A percentile compares a stretch with the other conserved stretches of the same genome.
phyloP scores from a whole-genome alignment of 2,888 invertebrate species.

The Gasteruption jaculator region DNA sequence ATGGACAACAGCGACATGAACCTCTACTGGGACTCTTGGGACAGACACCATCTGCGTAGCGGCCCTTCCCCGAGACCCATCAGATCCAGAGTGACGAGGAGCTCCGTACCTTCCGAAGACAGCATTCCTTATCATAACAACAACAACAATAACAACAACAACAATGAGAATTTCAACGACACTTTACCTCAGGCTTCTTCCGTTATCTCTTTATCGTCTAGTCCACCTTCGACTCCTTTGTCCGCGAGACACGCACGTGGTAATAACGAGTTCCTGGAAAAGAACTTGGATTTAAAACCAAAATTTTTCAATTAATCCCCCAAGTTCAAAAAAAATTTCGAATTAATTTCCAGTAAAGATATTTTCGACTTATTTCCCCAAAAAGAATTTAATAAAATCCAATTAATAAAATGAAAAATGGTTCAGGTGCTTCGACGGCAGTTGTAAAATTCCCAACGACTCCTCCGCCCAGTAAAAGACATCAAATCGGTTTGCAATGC shows the following conservation, averaged over 20 bases:
- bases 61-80: conserved; percentile 55
- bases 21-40: conserved; percentile 95
- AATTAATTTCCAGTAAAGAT: too few species aligned
- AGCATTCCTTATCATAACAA: conserved; percentile 50
- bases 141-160: conserved; percentile 49
- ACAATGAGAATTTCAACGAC: conserved; percentile 40
- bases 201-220: conserved; percentile 54
- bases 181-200: conserved; percentile 51
- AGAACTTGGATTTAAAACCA: too few species aligned
- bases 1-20: conserved; percentile 60
- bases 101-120: conserved; percentile 61
- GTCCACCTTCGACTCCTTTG: conserved; percentile 48
- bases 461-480: conserved; percentile 75
- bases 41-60: conserved; percentile 60
- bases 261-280: too few species aligned
- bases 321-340: too few species aligned
- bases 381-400: too few species aligned
- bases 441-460: conserved; percentile 75
- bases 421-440: too few species aligned
- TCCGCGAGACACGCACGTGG: conserved; percentile 35
- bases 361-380: too few species aligned
- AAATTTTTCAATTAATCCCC: too few species aligned
- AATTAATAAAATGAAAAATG: not conserved
- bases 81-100: conserved; percentile 54
- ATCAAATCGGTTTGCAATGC: conserved; percentile 58